phyloP scores from a whole-genome alignment of 53 echinoderm and acorn worm species.

The Echinometra lucunter region DNA sequence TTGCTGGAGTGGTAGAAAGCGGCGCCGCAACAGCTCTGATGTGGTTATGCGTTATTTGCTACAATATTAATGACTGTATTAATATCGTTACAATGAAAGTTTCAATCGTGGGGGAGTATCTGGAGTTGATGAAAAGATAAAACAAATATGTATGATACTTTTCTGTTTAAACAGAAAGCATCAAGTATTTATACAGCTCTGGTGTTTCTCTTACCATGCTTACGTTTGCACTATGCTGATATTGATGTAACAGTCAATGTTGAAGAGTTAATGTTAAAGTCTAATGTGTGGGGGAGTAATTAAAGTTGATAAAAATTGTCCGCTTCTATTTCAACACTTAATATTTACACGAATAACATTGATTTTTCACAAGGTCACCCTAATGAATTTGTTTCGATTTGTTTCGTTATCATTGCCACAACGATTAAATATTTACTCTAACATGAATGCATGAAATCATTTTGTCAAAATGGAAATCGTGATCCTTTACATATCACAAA shows the following conservation, averaged over 20 bases:
- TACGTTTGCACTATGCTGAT: no score
- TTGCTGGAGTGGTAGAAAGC: background rate
- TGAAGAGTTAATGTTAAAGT: no score
- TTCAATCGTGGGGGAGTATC: no score
- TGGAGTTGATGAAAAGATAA: background rate
- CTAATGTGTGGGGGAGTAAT: no score
- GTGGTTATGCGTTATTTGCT: background rate
- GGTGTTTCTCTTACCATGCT: no score
- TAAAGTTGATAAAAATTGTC: no score
- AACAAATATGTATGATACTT: background rate
- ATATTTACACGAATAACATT: background rate
- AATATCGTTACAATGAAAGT: background rate
- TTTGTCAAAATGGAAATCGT: no score
- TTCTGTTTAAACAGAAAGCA: background rate
- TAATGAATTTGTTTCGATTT: background rate
- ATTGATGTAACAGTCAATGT: no score
- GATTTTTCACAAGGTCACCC: background rate
- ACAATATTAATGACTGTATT: background rate
- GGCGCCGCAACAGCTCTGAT: background rate
- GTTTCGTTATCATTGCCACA: background rate
- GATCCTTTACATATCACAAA: no score
- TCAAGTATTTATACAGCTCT: no score
- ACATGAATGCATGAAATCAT: background rate
- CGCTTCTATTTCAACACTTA: background rate
- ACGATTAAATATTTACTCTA: background rate